Evolutionary conservation across 2,888 invertebrate genomes (phyloP).

Genomic region (Cosmia trapezina): DNA sequence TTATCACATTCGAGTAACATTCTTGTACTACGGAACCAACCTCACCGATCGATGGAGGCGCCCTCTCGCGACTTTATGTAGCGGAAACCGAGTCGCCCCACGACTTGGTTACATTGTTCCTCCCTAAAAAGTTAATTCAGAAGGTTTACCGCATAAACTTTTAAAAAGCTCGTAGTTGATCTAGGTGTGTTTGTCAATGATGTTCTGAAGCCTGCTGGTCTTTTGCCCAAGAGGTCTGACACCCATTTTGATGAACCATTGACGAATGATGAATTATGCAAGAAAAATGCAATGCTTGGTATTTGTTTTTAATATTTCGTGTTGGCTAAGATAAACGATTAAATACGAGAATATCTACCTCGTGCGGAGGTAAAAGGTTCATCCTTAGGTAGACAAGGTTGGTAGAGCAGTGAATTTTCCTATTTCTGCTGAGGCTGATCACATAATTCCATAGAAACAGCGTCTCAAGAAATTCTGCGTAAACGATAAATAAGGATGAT

Average conservation of each 20-base stretch:
- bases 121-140: constrained; percentile 4
- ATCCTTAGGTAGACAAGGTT: neutral
- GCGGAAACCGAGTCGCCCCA: constrained; percentile 77
- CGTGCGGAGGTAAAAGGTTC: neutral
- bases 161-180: neutral
- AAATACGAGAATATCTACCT: neutral
- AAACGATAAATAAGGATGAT: too few species aligned
- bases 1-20: constrained; percentile 48
- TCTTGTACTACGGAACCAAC: constrained; percentile 43
- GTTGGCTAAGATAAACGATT: neutral
- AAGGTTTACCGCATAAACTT: constrained; percentile 5
- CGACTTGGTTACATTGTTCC: constrained; percentile 74
- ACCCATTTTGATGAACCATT: too few species aligned
- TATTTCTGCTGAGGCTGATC: neutral
- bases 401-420: too few species aligned
- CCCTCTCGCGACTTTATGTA: constrained; percentile 74
- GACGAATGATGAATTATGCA: too few species aligned
- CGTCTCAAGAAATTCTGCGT: neutral
- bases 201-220: too few species aligned
- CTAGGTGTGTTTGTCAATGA: too few species aligned
- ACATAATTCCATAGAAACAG: neutral
- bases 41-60: constrained; percentile 71
- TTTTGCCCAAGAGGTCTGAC: too few species aligned
- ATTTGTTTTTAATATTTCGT: neutral
- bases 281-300: too few species aligned